A percentile compares a stretch with the other conserved stretches of the same genome.
Evolutionary conservation across 2,888 invertebrate species (phyloP).

Genomic region (Yponomeuta evonymella): DNA sequence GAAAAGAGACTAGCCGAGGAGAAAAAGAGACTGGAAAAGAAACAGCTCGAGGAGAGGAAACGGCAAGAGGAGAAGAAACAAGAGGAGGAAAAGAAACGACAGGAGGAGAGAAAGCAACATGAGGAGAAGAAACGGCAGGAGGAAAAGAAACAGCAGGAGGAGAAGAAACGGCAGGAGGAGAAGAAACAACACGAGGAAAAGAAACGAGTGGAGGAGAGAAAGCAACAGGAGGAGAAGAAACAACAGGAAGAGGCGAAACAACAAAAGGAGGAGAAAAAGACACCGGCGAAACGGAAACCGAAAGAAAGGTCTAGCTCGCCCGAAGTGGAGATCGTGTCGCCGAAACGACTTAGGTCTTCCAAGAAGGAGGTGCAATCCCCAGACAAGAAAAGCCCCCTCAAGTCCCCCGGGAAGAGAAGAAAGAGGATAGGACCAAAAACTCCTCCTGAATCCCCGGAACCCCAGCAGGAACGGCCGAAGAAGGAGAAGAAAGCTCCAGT

Average conservation of each 20-base stretch:
- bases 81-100: not conserved
- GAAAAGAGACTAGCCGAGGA: not conserved
- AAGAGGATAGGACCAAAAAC: not conserved
- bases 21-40: not conserved
- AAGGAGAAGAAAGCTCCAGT: constrained; percentile 34
- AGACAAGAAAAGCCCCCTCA: constrained; percentile 47
- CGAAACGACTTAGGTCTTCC: constrained; percentile 24
- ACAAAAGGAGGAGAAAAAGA: not conserved
- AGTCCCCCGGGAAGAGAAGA: constrained; percentile 35
- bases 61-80: not conserved
- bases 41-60: not conserved
- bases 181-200: not conserved
- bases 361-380: constrained; percentile 30
- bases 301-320: not conserved
- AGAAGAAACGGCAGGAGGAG: not conserved
- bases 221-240: not conserved
- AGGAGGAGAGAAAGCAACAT: not conserved
- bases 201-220: not conserved
- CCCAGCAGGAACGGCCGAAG: constrained; percentile 26
- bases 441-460: not conserved
- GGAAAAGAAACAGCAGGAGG: not conserved
- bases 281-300: not conserved
- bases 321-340: constrained; percentile 7
- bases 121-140: not conserved
- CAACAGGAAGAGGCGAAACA: not conserved